Conservation (phyloP, 2,888 invertebrate species). For the Oxyscelio sp. region DNA sequence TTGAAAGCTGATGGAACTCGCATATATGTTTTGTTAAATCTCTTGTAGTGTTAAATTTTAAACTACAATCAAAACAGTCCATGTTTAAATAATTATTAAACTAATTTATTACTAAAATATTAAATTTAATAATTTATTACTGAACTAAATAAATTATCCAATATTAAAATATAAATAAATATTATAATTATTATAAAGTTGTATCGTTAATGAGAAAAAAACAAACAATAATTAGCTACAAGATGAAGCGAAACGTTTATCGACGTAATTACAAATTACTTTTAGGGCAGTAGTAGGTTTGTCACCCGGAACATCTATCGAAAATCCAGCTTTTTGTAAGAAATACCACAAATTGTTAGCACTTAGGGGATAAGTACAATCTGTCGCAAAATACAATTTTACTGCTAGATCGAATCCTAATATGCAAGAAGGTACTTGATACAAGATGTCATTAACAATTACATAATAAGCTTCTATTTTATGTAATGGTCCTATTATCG, state of each 20-base stretch:
- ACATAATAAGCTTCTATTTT: background rate
- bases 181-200: too few relatives aligned
- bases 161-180: too few relatives aligned
- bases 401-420: slow-evolving; percentile 28
- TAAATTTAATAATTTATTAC: too few relatives aligned
- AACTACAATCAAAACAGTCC: background rate
- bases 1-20: slow-evolving; percentile 5
- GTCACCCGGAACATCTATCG: slow-evolving; percentile 6
- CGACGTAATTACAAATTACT: too few relatives aligned
- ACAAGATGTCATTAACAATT: slow-evolving; percentile 29
- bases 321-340: slow-evolving; percentile 29
- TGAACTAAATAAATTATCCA: too few relatives aligned
- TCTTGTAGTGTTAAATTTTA: background rate
- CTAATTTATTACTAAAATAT: too few relatives aligned
- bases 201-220: too few relatives aligned
- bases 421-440: slow-evolving; percentile 4
- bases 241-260: too few relatives aligned
- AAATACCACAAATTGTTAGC: slow-evolving; percentile 27
- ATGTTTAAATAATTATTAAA: too few relatives aligned
- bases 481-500: background rate
- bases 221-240: too few relatives aligned
- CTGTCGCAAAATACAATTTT: slow-evolving; percentile 11
- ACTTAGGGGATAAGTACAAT: slow-evolving; percentile 25
- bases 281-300: too few relatives aligned
- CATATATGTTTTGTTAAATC: slow-evolving; percentile 32